These are phyloP conservation scores for Hemitrygon akajei DNA, from an alignment of 2,797 vertebrate genomes.

Conservation along the genomic window DNA sequence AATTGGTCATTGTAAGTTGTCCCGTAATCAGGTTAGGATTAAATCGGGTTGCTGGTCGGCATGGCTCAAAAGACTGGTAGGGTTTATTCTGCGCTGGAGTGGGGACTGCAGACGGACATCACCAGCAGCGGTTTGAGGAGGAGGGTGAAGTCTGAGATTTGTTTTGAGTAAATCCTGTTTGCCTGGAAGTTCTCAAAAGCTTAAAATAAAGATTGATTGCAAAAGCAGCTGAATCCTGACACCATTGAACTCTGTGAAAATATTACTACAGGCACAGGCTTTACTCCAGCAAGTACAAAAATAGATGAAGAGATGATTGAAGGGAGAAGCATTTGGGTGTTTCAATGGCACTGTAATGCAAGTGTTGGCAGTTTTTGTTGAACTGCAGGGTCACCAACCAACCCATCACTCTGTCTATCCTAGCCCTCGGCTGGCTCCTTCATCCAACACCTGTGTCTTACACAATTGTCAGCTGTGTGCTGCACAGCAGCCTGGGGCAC, in stretches of 20 bases:
- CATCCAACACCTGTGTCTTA: neutral
- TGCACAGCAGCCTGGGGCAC: neutral
- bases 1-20: too few species aligned
- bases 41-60: too few species aligned
- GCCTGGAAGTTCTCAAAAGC: constrained; percentile 5
- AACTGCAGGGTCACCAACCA: neutral
- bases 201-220: neutral
- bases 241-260: neutral
- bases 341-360: neutral
- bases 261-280: neutral
- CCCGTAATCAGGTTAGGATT: too few species aligned
- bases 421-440: neutral
- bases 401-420: neutral
- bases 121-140: neutral
- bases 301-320: neutral
- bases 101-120: neutral
- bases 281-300: neutral
- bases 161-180: neutral
- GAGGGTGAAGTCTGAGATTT: neutral
- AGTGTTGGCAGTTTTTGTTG: neutral
- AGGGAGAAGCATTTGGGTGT: neutral
- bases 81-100: neutral
- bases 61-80: too few species aligned
- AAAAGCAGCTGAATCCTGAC: neutral
- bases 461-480: neutral